Base-by-base conservation (phyloP, 1,140 invertebrate species). In the Ceratosolen fusciceps region DNA sequence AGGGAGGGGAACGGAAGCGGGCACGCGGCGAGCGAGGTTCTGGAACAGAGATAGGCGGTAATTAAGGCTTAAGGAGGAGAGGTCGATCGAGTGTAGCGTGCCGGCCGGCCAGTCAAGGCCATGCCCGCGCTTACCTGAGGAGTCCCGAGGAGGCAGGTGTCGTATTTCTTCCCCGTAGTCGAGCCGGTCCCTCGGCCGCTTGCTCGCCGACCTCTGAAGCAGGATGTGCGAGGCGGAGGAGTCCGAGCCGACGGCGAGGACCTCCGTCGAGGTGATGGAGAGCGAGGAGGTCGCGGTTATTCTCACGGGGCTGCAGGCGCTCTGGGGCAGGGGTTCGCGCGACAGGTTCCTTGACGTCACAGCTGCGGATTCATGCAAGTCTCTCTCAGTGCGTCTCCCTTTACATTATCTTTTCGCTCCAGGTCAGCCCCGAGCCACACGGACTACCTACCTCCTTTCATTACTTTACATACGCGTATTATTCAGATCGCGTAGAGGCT, bases 261-360 rank as follows among this genome's bases (percentile, higher is more conserved):
- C 54, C 8, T 71, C 54, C 1, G 67, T 24, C n/a, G 68, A 26
- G 14, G 34, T 34, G 26, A 74, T 74, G 34, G 71, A 79, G 10
- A 52, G 8, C 34, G 71, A 74, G 0, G 52, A 31, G 29, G 29
- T 56, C 37, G 52, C 31, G 19, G 70, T n/a, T 12, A 31, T 73
- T 47, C 60, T 76, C 12, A 47, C 54, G n/a, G 75, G 24, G 14
- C 65, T 34, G 19, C 43, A 72, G 26, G 34, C 39, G 39, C 24
- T 60, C 9, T 74, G 76, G 4, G 58, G 37, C 7, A 79, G 9
- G 2, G 77, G 80, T 24, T 83, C 82, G 21, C 67, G 71, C 9
- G 77, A 70, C n/a, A 78, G 29, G 54, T 77, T 80, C 67, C 67
- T 75, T 26, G 54, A 31, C 14, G 60, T 21, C 10, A 74, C 72